Percentiles rank a stretch among this genome's conserved stretches.
Evolutionary conservation across 2,797 vertebrate genomes (phyloP).

Genomic region (Hephaestus fuliginosus): DNA sequence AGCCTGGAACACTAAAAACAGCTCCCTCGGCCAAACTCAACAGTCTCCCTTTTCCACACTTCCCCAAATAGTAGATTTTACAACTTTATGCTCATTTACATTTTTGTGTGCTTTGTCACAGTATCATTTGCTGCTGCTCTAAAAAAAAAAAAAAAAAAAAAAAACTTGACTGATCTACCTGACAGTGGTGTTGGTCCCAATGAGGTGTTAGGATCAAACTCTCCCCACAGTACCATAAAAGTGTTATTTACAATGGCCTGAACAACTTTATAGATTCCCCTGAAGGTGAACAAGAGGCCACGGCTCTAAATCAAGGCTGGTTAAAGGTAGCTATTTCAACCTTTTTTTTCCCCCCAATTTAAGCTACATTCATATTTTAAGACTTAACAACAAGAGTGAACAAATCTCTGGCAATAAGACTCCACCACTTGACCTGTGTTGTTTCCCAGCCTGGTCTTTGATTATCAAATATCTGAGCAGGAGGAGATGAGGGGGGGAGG

Average conservation of each 20-base stretch:
- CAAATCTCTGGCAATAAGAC: constrained; percentile 66
- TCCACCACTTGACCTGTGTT: constrained; percentile 48
- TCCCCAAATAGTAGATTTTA: constrained; percentile 67
- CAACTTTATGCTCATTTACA: constrained; percentile 72
- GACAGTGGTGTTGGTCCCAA: constrained; percentile 57
- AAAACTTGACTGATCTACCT: constrained; percentile 41
- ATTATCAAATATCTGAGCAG: constrained; percentile 66
- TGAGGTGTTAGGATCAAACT: constrained; percentile 72
- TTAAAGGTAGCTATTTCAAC: constrained; percentile 65
- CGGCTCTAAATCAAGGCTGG: constrained; percentile 75
- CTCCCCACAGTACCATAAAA: constrained; percentile 71
- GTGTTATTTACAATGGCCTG: constrained; percentile 77
- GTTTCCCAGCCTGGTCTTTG: constrained; percentile 57
- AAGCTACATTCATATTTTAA: constrained; percentile 64
- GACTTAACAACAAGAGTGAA: constrained; percentile 66
- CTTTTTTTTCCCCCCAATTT: constrained; percentile 37
- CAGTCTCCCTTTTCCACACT: constrained; percentile 65
- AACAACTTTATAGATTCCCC: constrained; percentile 80
- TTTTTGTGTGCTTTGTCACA: constrained; percentile 74
- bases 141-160: constrained; percentile 18
- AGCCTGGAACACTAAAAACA: constrained; percentile 60
- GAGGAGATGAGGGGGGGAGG: background rate
- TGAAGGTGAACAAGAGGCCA: constrained; percentile 74
- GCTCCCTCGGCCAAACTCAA: constrained; percentile 65
- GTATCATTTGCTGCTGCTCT: constrained; percentile 56